A percentile compares a stretch with the other conserved stretches of the same genome.
phyloP scores from a whole-genome alignment of 2,888 invertebrate species.

The Agelastica alni region DNA sequence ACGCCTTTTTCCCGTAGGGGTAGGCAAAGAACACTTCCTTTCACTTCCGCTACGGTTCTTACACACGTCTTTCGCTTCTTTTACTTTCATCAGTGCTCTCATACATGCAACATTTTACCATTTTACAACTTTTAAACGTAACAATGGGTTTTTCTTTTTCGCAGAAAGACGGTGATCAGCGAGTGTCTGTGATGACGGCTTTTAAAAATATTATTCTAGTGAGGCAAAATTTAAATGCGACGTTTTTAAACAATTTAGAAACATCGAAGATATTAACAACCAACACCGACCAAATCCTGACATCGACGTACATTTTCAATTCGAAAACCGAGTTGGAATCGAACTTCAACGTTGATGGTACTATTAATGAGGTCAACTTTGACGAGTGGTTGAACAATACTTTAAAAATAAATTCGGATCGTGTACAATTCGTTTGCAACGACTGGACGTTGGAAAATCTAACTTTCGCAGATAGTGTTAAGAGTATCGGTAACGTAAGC shows the following conservation, averaged over 20 bases:
- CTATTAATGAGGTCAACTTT: conserved; percentile 55
- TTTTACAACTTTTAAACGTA: no score
- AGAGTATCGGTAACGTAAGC: conserved; percentile 42
- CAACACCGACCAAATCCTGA: conserved; percentile 50
- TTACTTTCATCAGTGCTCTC: no score
- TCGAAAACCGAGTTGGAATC: conserved; percentile 40
- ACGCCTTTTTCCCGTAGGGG: no score
- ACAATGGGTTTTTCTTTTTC: no score
- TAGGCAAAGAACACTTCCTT: no score
- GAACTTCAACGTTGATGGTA: conserved; percentile 42
- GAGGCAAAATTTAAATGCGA: conserved; percentile 32
- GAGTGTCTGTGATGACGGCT: conserved; percentile 53
- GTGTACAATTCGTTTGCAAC: conserved; percentile 56
- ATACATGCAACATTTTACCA: no score
- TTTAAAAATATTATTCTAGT: conserved; percentile 53
- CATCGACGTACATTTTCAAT: conserved; percentile 48
- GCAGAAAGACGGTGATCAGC: conserved; percentile 51
- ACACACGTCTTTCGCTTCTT: no score
- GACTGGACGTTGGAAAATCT: conserved; percentile 58
- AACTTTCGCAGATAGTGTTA: conserved; percentile 50
- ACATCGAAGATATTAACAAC: conserved; percentile 54
- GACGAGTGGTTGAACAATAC: conserved; percentile 55
- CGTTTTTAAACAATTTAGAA: conserved; percentile 52
- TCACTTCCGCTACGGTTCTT: no score
- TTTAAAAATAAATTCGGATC: conserved; percentile 47